phyloP scores from a whole-genome alignment of 2,797 vertebrate species.

The Brachyalestes nurse region DNA sequence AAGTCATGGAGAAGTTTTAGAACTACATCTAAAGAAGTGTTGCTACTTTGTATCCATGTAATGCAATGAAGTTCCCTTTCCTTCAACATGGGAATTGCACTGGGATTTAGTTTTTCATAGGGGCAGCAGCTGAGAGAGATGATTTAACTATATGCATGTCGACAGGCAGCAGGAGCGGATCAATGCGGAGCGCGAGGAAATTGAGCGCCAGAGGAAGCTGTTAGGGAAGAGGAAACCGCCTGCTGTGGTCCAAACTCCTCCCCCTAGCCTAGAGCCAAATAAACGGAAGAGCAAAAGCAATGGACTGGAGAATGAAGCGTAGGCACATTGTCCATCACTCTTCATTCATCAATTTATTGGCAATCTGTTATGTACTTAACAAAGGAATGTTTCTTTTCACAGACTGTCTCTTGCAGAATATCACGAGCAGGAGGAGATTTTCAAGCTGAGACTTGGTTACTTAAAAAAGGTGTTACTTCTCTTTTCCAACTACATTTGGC shows the following conservation, averaged over 20 bases:
- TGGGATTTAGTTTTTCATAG: no score
- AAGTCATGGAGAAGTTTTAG: no score
- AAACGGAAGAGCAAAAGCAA: conserved; percentile 88
- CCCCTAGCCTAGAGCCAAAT: conserved; percentile 84
- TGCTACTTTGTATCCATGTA: no score
- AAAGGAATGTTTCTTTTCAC: conserved; percentile 6
- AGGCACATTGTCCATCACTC: conserved; percentile 57
- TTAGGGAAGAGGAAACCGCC: conserved; percentile 87
- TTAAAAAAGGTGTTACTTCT: conserved; percentile 81
- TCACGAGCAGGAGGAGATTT: conserved; percentile 87
- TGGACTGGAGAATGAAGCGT: conserved; percentile 86
- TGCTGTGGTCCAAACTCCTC: conserved; percentile 80
- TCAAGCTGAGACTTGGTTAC: conserved; percentile 86
- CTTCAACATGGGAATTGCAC: no score
- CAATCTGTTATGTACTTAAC: neutral
- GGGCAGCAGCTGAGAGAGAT: no score
- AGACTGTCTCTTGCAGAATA: conserved; percentile 89
- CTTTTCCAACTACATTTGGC: neutral
- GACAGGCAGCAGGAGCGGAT: conserved; percentile 87
- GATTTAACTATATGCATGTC: no score
- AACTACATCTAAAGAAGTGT: no score
- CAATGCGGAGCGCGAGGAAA: conserved; percentile 88
- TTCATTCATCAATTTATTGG: neutral
- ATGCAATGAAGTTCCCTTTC: no score
- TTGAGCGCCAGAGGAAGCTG: conserved; percentile 87